These are phyloP conservation scores for Manduca sexta DNA, from an alignment of 1,140 invertebrate species.

Conservation along the genomic window DNA sequence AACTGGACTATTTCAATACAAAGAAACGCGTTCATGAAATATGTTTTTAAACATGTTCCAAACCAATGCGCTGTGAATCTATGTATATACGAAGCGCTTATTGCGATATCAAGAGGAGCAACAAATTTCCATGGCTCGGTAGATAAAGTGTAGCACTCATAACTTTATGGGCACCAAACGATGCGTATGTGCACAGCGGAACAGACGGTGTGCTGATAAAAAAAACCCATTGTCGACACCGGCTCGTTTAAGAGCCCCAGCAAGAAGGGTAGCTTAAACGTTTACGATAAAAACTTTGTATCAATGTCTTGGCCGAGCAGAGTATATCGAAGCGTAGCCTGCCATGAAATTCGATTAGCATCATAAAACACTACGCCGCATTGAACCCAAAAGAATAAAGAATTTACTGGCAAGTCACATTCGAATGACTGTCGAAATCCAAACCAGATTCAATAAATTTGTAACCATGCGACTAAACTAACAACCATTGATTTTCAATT, in stretches of 20 bases:
- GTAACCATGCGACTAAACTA: no score
- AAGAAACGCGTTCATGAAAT: no score
- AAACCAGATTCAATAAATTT: no score
- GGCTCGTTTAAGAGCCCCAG: slow-evolving; percentile 39
- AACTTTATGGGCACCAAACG: slow-evolving; percentile 45
- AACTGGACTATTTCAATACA: no score
- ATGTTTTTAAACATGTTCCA: no score
- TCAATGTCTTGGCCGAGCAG: slow-evolving; percentile 17
- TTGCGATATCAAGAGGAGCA: slow-evolving; percentile 16
- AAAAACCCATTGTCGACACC: slow-evolving; percentile 49
- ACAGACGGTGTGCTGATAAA: slow-evolving; percentile 47
- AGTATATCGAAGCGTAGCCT: slow-evolving; percentile 27
- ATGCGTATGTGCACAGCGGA: slow-evolving; percentile 37
- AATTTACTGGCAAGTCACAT: no score
- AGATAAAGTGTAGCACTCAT: slow-evolving; percentile 20
- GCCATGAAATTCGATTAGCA: slow-evolving; percentile 40
- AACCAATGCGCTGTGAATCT: no score
- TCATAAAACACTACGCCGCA: not conserved
- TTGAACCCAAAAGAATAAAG: no score
- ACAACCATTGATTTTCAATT: no score
- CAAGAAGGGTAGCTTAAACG: slow-evolving; percentile 43
- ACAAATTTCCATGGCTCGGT: slow-evolving; percentile 27
- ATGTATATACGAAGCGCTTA: no score
- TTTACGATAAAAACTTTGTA: slow-evolving; percentile 44
- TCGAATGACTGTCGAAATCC: no score